These are phyloP conservation scores for Arrhopalites spinosus DNA, from an alignment of 2,888 invertebrate genomes.

Conservation along the genomic window DNA sequence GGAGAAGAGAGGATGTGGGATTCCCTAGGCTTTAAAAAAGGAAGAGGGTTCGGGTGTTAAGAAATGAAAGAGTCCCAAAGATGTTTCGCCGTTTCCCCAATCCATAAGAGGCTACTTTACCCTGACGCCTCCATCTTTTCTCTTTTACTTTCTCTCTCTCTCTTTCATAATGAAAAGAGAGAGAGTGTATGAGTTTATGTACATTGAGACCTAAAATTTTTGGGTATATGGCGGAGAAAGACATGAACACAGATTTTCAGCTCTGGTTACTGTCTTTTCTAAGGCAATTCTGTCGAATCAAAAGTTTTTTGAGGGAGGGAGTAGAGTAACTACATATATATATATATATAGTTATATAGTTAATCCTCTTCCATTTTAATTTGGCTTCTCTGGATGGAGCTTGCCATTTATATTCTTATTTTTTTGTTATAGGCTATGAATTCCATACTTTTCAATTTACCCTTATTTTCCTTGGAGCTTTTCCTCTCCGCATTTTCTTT, in stretches of 20 bases:
- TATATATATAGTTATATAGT: no score
- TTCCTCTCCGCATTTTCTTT: background rate
- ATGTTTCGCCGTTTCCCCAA: no score
- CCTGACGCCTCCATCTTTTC: no score
- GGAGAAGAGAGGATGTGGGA: background rate
- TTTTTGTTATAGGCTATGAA: background rate
- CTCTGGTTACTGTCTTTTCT: background rate
- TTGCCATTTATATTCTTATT: background rate
- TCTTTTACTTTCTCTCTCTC: no score
- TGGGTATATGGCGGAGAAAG: background rate
- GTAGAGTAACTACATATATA: no score
- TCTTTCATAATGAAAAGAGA: no score
- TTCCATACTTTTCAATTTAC: slow-evolving; percentile 32
- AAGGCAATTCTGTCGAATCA: slow-evolving; percentile 5
- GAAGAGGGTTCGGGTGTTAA: no score
- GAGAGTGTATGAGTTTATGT: no score
- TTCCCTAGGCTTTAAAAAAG: no score
- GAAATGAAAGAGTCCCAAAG: no score
- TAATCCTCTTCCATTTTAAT: slow-evolving; percentile 25
- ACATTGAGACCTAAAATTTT: no score
- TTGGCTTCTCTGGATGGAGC: slow-evolving; percentile 15
- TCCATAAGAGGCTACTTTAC: no score
- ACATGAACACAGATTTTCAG: slow-evolving; percentile 12
- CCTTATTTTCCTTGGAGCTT: slow-evolving; percentile 18
- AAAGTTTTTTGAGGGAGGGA: slow-evolving; percentile 24